Conservation (phyloP, 2,797 vertebrate species). For the Cuculus canorus region DNA sequence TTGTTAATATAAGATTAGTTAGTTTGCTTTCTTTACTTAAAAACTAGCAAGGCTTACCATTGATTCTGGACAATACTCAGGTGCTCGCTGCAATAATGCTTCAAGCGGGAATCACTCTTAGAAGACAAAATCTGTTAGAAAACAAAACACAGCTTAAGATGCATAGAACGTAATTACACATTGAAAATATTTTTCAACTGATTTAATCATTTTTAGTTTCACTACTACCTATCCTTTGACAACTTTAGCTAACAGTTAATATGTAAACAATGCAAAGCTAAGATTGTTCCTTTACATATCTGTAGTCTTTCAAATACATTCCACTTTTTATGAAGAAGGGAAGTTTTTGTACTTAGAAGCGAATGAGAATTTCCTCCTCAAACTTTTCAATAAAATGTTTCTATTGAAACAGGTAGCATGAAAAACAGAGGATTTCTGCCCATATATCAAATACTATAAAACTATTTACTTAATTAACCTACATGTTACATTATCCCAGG, state of each 20-base stretch:
- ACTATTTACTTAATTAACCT: not conserved
- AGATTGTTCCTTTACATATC: not conserved
- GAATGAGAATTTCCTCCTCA: not conserved
- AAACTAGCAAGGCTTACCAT: conserved; percentile 84
- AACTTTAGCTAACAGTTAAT: not conserved
- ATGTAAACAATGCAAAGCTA: not conserved
- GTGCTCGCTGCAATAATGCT: conserved; percentile 92
- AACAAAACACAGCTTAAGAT: conserved; percentile 29
- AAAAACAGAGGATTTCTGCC: not conserved
- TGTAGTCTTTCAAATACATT: not conserved
- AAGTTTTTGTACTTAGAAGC: not conserved
- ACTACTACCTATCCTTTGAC: not conserved
- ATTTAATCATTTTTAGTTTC: not conserved
- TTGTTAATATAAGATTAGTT: not conserved
- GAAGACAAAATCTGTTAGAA: conserved; percentile 89
- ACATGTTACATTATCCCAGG: not conserved
- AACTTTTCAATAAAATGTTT: not conserved
- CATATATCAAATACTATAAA: not conserved
- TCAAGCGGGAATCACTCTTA: conserved; percentile 96
- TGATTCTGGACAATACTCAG: conserved; percentile 94
- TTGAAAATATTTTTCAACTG: not conserved
- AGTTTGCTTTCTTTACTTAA: not conserved
- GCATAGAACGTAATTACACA: not conserved
- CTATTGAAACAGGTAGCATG: not conserved
- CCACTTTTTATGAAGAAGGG: not conserved